Base-by-base conservation (phyloP, 2,797 vertebrate genomes). In the Acipenser ruthenus region DNA sequence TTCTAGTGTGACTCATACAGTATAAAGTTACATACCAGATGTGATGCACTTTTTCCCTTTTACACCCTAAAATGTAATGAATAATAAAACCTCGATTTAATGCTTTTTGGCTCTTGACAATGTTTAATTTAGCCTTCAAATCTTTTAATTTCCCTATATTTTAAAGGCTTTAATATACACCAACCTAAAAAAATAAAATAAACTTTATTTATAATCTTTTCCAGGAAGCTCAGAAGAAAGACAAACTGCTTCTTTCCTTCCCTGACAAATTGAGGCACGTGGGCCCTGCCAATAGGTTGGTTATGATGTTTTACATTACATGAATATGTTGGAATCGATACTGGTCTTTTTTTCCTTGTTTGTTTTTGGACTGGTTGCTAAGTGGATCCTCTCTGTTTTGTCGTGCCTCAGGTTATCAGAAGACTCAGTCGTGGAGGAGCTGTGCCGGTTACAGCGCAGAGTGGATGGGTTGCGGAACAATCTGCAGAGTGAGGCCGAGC, bases 181-280 rank as follows among this genome's bases (percentile, higher is more conserved):
- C 23, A 37, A 37, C 4, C 23, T 37, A 3, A 37, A 37, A 37
- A 37, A 3, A 37, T 1, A 37, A 37, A 37, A 37, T 0, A 37
- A 48, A 70, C 8, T 8, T 67, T 76, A 74, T 67, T 8, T 67
- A 71, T 76, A 58, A 60, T 69, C 78, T 80, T 75, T 80, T 75
- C 15, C 83, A 92, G 90, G 89, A 91, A 84, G 90, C 85, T 73
- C 86, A 90, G 77, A 92, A 92, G 80, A 91, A 90, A 74, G 87
- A 92, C 74, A 85, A 87, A 80, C 84, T 83, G 76, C 82, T 91
- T 74, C 82, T 92, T 67, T 87, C 86, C 59, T 90, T 92, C 81
- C 83, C 86, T 63, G 84, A 85, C 83, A 88, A 88, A 80, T 81
- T 92, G 75, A 82, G 82, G 71, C 90, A 90, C 62, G 80, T 91